Conservation (phyloP, 1,140 invertebrate species). For the Cherax quadricarinatus region DNA sequence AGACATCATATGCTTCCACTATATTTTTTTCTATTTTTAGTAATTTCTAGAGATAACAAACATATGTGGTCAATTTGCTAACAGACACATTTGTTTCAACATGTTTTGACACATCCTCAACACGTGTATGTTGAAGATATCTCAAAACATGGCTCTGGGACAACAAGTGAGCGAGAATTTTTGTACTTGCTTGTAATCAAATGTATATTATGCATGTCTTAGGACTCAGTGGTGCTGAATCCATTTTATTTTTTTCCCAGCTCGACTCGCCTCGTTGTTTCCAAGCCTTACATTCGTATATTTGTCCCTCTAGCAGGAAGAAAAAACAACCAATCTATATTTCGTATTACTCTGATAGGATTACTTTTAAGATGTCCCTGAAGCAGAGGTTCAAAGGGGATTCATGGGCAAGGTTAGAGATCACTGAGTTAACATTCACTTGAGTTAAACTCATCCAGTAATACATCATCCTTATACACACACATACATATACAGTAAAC, state of each 20-base stretch:
- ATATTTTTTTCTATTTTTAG: neutral
- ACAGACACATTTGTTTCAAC: neutral
- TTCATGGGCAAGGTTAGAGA: neutral
- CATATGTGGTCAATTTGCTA: neutral
- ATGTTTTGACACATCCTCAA: neutral
- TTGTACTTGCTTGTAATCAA: neutral
- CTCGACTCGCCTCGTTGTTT: neutral
- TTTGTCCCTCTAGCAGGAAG: too few species aligned
- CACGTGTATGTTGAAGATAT: neutral
- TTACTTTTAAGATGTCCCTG: neutral
- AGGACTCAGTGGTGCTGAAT: neutral
- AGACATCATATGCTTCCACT: neutral
- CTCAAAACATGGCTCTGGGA: neutral
- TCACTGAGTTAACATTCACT: too few species aligned
- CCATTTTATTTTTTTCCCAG: neutral
- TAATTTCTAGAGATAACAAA: neutral
- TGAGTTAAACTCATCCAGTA: too few species aligned
- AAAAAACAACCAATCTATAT: too few species aligned
- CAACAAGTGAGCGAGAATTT: neutral
- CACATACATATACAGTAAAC: too few species aligned
- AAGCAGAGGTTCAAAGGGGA: neutral
- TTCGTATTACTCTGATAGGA: neutral
- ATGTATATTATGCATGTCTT: neutral
- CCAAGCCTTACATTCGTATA: neutral
- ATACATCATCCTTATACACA: too few species aligned